Evolutionary conservation across 2,888 invertebrate species (phyloP), one percentile per base, ranked within the genome.

Genomic region (Pollenia amentaria): DNA sequence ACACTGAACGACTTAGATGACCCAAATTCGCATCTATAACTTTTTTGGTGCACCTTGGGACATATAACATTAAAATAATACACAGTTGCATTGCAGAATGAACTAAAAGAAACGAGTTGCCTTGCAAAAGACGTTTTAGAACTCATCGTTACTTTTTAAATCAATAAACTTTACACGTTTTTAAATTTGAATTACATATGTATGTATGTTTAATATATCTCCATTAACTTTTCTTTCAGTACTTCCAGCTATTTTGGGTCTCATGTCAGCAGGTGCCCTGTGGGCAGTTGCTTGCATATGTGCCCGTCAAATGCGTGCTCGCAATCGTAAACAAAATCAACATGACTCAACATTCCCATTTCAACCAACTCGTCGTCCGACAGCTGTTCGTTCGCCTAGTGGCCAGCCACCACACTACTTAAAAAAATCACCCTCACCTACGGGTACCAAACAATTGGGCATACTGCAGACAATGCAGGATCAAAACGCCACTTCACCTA

Each of bases 391-490:
- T 89, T 97, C 97, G 86, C 98, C 98, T 0, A 97, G 96, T 75
- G 97, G 96, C 14, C 95, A 95, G 88, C 96, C 96, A 42, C 94
- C 95, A 40, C 97, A 97, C 92, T 98, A 97, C 93, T 94, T 98
- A 92, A 97, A 98, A 94, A 98, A 98, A 94, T 97, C 97, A n/a
- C 98, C 98, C 0, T 97, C 97, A 86, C 98, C 98, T 0, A 97
- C 97, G 7, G 94, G 95, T 89, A 87, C 87, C 85, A 92, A 93
- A 83, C 92, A 92, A 73, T 89, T 92, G 90, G 90, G 93, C 9
- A 89, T 93, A 65, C 88, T 92, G 7, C 92, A 92, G 29, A 90
- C 93, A 12, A 91, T 92, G 89, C 92, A 92, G 88, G 92, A 92
- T 76, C 92, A 92, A 78, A 85, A 85, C 10, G 90, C 91, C 53